These are phyloP conservation scores for Rhopalosiphum padi DNA, from an alignment of 1,140 invertebrate genomes.

Conservation along the genomic window DNA sequence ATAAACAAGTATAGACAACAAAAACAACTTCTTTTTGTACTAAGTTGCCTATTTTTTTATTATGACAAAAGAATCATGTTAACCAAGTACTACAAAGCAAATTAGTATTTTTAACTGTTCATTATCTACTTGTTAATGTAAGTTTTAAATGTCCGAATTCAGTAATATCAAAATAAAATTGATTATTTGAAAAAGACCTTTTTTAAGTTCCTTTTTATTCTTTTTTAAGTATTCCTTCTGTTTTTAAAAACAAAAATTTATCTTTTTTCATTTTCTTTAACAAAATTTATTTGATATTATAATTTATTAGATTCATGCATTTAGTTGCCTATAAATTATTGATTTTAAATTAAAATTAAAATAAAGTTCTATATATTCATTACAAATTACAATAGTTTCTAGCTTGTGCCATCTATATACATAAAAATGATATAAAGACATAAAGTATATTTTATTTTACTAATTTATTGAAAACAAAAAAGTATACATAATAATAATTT, in stretches of 20 bases:
- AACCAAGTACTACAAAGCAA: not conserved
- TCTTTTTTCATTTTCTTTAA: not conserved
- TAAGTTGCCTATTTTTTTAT: not conserved
- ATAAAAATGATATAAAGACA: not conserved
- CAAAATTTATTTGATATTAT: not conserved
- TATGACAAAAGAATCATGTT: not conserved
- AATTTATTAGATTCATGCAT: not conserved
- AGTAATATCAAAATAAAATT: not conserved
- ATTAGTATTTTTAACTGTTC: not conserved
- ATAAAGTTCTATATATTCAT: not conserved
- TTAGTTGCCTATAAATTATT: not conserved
- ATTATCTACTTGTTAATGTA: not conserved
- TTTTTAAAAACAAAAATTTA: not conserved
- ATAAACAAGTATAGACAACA: constrained; percentile 11
- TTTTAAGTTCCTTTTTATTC: not conserved
- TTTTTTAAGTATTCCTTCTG: not conserved
- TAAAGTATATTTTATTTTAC: not conserved
- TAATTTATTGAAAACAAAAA: not conserved
- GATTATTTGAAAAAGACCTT: not conserved
- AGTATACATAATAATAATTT: not conserved
- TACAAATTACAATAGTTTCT: not conserved
- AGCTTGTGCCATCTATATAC: not conserved
- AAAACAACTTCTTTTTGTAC: not conserved
- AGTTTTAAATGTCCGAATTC: not conserved
- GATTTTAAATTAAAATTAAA: not conserved